Conservation (phyloP, 2,797 vertebrate species). For the Tinamus major region DNA sequence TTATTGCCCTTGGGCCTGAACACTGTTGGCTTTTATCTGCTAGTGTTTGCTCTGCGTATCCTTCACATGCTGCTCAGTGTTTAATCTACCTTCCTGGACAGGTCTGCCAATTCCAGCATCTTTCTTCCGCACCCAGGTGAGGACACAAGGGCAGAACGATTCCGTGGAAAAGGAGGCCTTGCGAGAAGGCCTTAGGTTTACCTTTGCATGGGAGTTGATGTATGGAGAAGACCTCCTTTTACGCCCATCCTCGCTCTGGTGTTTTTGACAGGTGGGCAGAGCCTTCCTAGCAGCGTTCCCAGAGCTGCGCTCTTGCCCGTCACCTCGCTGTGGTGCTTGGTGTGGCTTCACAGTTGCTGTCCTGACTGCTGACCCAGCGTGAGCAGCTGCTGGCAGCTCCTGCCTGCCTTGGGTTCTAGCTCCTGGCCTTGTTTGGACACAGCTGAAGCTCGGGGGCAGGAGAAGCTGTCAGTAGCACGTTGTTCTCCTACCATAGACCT, state of each 20-base stretch:
- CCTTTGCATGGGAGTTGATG: neutral
- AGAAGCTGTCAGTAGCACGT: slow-evolving; percentile 20
- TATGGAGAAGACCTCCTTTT: neutral
- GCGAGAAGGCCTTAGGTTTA: neutral
- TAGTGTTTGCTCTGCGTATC: slow-evolving; percentile 16
- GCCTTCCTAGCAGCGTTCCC: neutral
- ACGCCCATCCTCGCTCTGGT: neutral
- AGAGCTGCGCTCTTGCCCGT: neutral
- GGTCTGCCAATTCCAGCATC: neutral
- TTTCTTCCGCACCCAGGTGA: neutral
- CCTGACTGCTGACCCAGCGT: neutral
- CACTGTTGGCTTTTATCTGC: slow-evolving; percentile 9
- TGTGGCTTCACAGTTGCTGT: neutral
- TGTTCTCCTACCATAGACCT: neutral
- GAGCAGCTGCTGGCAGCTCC: neutral
- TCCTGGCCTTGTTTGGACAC: neutral
- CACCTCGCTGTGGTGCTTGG: neutral
- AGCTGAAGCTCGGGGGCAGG: neutral
- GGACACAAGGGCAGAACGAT: neutral
- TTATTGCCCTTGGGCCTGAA: neutral
- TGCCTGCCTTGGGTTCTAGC: neutral
- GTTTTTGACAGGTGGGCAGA: neutral
- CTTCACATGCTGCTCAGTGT: fast-evolving
- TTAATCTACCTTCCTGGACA: slow-evolving; percentile 8
- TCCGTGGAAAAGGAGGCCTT: neutral